Evolutionary conservation across 2,888 invertebrate genomes (phyloP), one percentile per base, ranked within the genome.

Genomic region (Xestia ashworthii): DNA sequence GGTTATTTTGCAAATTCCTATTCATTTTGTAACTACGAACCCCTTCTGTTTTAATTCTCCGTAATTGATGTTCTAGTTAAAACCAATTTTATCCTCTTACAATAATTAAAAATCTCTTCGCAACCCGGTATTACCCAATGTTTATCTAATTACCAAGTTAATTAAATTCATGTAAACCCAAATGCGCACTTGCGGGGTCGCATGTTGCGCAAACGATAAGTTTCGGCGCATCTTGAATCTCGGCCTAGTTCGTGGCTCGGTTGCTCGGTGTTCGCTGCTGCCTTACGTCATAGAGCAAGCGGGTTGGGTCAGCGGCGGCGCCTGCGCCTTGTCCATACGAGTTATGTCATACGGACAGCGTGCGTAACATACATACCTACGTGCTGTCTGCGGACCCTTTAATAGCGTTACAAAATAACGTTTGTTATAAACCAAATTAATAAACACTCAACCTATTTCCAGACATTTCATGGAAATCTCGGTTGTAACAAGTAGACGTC

Each of bases 261-360:
- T 89, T 87, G 90, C 85, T 84, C 86, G 88, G 86, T 89, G 90
- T 85, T 88, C 82, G 85, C 88, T 83, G 88, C 83, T 89, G 82
- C 86, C 88, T 93, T 94, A 94, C 94, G 91, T 94, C 94, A 95
- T 89, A 87, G 88, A 89, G 86, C 90, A 75, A 85, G 87, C 89
- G 89, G 94, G 94, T 95, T 95, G 94, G 95, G 95, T 95, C 96
- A 95, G 88, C 89, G 87, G 89, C 88, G 89, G 88, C 92, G 91
- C 91, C 90, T 89, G 91, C 90, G 89, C 89, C 90, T 87, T 91
- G 92, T 92, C 92, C 93, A 93, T 91, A 90, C 92, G 90, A 88
- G 92, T 95, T 95, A 95, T 95, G 95, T 95, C 95, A 95, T 91
- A 91, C 92, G 83, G 87, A 88, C 78, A 80, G 87, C 85, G 90